A percentile compares a stretch with the other conserved stretches of the same genome.
Evolutionary conservation across 2,797 vertebrate genomes (phyloP).

Genomic region (Amphiprion clarkii): DNA sequence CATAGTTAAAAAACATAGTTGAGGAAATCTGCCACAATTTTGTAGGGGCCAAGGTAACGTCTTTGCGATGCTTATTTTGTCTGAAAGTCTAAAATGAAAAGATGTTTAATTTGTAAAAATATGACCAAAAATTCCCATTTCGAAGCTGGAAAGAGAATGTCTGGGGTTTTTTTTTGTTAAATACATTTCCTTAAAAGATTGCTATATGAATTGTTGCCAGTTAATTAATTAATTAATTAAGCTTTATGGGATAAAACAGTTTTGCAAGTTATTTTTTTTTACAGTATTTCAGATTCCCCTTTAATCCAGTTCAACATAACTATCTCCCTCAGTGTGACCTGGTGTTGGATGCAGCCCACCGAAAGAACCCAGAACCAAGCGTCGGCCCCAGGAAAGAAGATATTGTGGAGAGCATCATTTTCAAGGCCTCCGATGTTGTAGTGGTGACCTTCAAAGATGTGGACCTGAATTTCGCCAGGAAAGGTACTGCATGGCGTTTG

Average conservation of each 20-base stretch:
- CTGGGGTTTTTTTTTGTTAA: neutral
- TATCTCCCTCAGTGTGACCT: constrained; percentile 91
- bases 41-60: neutral
- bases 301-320: constrained; percentile 8
- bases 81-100: neutral
- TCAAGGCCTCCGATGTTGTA: constrained; percentile 97
- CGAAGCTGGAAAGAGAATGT: neutral
- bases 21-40: neutral
- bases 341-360: constrained; percentile 97
- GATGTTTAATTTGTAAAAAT: neutral
- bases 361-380: constrained; percentile 91
- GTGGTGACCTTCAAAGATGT: constrained; percentile 98
- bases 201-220: neutral
- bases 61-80: neutral
- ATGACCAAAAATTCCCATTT: neutral
- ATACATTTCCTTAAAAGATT: neutral
- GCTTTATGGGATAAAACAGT: neutral
- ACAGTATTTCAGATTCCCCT: constrained; percentile 5
- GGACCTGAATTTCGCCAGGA: constrained; percentile 96
- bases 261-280: neutral
- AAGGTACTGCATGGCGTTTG: constrained; percentile 86
- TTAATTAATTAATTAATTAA: neutral
- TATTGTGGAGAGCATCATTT: constrained; percentile 97
- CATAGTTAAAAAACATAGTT: neutral
- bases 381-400: constrained; percentile 94